phyloP scores from a whole-genome alignment of 2,888 invertebrate species.

The Entomobrya proxima region DNA sequence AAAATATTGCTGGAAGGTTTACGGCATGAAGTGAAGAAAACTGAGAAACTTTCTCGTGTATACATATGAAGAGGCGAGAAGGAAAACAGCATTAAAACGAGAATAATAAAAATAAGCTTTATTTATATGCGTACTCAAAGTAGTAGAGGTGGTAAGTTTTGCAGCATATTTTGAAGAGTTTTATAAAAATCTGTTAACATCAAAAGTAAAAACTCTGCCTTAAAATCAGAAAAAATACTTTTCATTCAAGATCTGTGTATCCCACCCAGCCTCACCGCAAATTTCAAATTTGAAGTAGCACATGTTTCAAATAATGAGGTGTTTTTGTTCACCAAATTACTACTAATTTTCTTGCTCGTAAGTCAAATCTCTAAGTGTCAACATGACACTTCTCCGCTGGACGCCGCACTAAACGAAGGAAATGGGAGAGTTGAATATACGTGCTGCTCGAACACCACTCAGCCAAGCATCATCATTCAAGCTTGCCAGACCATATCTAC shows the following conservation, averaged over 20 bases:
- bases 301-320: conserved; percentile 68
- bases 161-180: too few relatives aligned
- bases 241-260: neutral
- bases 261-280: conserved; percentile 29
- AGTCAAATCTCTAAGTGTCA: conserved; percentile 71
- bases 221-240: too few relatives aligned
- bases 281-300: conserved; percentile 35
- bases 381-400: conserved; percentile 65
- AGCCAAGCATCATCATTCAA: neutral
- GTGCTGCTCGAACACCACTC: neutral
- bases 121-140: too few relatives aligned
- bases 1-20: neutral
- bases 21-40: neutral
- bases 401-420: neutral
- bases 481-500: neutral
- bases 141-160: neutral
- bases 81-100: neutral
- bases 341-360: conserved; percentile 74
- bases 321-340: conserved; percentile 72
- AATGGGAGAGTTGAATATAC: neutral
- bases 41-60: neutral
- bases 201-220: too few relatives aligned
- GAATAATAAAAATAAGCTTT: too few relatives aligned
- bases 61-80: too few relatives aligned
- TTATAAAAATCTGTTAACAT: too few relatives aligned